These are phyloP conservation scores for Avahi laniger DNA, from an alignment of 2,797 vertebrate species.

Conservation along the genomic window DNA sequence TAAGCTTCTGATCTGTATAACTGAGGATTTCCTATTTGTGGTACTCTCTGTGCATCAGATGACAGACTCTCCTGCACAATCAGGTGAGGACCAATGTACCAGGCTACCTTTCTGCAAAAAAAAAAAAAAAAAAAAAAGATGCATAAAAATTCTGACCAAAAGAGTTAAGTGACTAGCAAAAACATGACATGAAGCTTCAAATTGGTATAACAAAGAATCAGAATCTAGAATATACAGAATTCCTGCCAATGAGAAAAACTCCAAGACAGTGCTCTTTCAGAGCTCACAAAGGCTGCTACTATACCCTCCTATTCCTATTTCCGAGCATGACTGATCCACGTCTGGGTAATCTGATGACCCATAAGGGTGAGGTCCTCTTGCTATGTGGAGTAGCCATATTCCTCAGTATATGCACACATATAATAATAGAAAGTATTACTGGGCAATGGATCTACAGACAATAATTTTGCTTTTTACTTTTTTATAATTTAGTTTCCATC, in stretches of 20 bases:
- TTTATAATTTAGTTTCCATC: conserved; percentile 35
- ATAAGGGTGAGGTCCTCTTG: conserved; percentile 9
- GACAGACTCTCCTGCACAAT: background rate
- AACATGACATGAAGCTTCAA: conserved; percentile 39
- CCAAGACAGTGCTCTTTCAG: background rate
- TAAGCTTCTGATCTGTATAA: background rate
- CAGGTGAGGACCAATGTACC: background rate
- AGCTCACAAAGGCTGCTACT: background rate
- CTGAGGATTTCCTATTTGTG: background rate
- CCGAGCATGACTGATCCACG: background rate
- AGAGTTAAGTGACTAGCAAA: background rate
- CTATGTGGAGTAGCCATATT: background rate
- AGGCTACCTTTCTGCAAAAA: conserved; percentile 29
- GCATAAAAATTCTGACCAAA: conserved; percentile 33
- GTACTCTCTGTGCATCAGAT: conserved; percentile 25
- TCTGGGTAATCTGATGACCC: background rate
- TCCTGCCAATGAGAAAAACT: background rate
- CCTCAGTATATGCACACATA: background rate
- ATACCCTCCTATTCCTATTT: background rate
- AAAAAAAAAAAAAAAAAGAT: background rate
- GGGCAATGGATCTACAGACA: background rate
- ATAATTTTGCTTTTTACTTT: conserved; percentile 46
- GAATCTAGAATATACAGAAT: background rate
- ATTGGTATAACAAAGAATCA: conserved; percentile 14
- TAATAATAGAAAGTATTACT: background rate